Conservation (phyloP, 2,113 vertebrate genomes). For the Alethe castanea region DNA sequence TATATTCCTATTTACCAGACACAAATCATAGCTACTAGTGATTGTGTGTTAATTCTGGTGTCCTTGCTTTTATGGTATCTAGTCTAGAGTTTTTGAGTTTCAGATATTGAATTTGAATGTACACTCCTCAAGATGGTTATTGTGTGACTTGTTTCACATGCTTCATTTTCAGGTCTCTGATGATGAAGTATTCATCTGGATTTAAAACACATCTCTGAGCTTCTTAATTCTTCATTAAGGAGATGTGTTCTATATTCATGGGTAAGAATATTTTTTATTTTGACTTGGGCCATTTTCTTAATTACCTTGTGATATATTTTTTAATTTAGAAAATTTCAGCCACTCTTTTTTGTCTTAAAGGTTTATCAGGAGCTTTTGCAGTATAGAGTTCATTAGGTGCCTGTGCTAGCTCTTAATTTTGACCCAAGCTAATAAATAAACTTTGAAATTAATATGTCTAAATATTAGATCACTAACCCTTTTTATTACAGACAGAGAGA, state of each 20-base stretch:
- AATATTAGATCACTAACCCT: neutral
- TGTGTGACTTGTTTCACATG: neutral
- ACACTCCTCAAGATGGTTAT: neutral
- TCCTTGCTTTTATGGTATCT: neutral
- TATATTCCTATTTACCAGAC: neutral
- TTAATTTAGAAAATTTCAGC: neutral
- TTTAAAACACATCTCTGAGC: conserved; percentile 11
- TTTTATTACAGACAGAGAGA: neutral
- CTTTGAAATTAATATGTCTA: neutral
- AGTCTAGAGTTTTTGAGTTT: neutral
- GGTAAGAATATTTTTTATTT: conserved; percentile 29
- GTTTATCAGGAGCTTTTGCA: neutral
- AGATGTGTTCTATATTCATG: conserved; percentile 53
- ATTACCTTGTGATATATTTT: neutral
- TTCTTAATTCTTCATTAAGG: conserved; percentile 1
- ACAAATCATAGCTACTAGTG: neutral
- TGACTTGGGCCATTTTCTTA: neutral
- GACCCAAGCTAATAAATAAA: neutral
- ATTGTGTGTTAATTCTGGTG: neutral
- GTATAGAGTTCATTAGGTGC: neutral
- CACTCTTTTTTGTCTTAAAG: neutral
- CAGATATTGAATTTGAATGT: neutral
- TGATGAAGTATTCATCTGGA: conserved; percentile 26
- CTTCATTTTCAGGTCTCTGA: conserved; percentile 45
- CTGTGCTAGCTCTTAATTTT: neutral